These are phyloP conservation scores for Pampus argenteus DNA, from an alignment of 2,797 vertebrate genomes.

Conservation along the genomic window DNA sequence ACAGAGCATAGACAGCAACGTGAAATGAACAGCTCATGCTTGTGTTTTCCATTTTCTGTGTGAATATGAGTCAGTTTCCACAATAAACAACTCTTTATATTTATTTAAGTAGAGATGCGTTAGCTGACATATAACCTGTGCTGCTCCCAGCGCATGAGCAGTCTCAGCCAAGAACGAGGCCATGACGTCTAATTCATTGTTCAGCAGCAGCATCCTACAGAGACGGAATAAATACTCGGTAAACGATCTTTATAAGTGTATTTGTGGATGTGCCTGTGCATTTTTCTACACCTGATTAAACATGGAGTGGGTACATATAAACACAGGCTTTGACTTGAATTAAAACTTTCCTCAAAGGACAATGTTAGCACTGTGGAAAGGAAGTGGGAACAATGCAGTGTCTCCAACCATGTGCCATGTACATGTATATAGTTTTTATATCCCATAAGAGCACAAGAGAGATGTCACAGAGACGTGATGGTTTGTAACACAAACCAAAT, in stretches of 20 bases:
- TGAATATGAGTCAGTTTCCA: constrained; percentile 4
- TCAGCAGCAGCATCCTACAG: not conserved
- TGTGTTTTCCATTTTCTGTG: not conserved
- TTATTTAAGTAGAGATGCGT: not conserved
- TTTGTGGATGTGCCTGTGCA: constrained; percentile 24
- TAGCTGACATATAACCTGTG: not conserved
- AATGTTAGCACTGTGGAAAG: constrained; percentile 2
- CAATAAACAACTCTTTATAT: not conserved
- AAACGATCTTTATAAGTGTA: constrained; percentile 6
- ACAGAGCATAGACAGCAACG: not conserved
- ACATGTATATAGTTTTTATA: constrained; percentile 34
- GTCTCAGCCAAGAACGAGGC: not conserved
- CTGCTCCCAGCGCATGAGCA: not conserved
- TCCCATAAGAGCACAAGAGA: constrained; percentile 11
- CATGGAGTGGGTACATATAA: constrained; percentile 38
- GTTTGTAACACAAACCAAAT: constrained; percentile 6
- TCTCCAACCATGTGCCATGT: constrained; percentile 26
- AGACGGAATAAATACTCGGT: constrained; percentile 7
- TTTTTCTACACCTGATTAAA: constrained; percentile 38
- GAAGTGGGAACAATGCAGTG: constrained; percentile 24
- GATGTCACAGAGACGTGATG: constrained; percentile 12
- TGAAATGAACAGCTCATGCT: not conserved
- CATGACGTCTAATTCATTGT: constrained; percentile 7
- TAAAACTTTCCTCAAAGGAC: constrained; percentile 20
- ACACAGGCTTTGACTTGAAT: constrained; percentile 13